A percentile compares a stretch with the other conserved stretches of the same genome.
Evolutionary conservation across 2,888 invertebrate genomes (phyloP).

Genomic region (Vesta saturnalis): DNA sequence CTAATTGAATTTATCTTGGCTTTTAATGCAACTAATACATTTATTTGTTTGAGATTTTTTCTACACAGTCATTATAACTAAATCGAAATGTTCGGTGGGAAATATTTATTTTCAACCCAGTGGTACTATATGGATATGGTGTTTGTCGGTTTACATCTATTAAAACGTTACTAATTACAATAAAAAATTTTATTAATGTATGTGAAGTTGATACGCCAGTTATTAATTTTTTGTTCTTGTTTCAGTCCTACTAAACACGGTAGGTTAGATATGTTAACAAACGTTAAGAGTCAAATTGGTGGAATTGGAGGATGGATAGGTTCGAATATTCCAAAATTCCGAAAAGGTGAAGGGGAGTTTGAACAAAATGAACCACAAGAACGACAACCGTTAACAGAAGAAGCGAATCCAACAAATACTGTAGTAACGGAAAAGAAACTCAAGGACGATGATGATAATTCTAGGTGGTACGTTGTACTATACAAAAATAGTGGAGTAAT

Average conservation of each 20-base stretch:
- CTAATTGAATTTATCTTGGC: too few species aligned
- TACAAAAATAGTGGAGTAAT: not conserved
- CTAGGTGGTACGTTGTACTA: constrained; percentile 65
- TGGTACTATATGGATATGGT: too few species aligned
- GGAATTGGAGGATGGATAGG: constrained; percentile 83
- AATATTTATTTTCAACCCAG: too few species aligned
- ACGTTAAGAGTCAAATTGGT: constrained; percentile 87
- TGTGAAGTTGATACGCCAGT: too few species aligned
- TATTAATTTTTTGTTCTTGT: constrained; percentile 28
- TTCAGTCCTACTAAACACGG: constrained; percentile 77
- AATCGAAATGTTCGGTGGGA: too few species aligned
- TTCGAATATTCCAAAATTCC: constrained; percentile 78
- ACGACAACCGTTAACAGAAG: constrained; percentile 51
- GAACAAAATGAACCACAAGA: constrained; percentile 42
- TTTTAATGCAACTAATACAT: too few species aligned
- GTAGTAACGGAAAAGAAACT: constrained; percentile 55
- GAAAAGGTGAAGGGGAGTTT: constrained; percentile 69
- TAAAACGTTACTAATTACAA: too few species aligned
- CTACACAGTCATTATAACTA: too few species aligned
- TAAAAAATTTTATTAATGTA: too few species aligned
- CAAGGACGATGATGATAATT: constrained; percentile 86
- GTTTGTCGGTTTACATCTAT: too few species aligned
- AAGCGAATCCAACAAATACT: constrained; percentile 63
- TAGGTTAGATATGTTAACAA: constrained; percentile 84
- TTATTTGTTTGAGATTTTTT: too few species aligned